Evolutionary conservation across 53 echinoderm and acorn worm genomes (phyloP).

Genomic region (Zoroaster sp.): DNA sequence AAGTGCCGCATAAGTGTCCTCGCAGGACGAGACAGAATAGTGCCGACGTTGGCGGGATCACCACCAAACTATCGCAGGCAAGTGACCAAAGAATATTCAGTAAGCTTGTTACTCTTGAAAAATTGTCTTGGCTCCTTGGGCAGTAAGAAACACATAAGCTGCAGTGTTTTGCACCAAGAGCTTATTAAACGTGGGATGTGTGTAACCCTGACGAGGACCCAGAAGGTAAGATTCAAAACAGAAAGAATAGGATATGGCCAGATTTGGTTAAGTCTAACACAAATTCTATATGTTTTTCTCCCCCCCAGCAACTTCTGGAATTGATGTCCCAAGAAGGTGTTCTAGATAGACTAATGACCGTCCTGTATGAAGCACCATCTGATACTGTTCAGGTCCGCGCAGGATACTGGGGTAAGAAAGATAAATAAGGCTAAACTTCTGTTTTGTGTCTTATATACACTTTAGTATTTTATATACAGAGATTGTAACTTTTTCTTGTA

Average conservation of each 20-base stretch:
- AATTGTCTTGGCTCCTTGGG: not conserved
- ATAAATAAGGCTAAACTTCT: no score
- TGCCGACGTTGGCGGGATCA: conserved; percentile 21
- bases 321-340: conserved; percentile 69
- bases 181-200: no score
- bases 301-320: conserved; percentile 60
- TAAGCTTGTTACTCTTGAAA: not conserved
- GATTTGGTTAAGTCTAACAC: not conserved
- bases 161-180: not conserved
- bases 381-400: conserved; percentile 67
- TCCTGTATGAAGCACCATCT: conserved; percentile 72
- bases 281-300: not conserved
- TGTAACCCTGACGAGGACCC: not conserved
- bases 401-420: conserved; percentile 71
- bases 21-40: conserved; percentile 43
- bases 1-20: conserved; percentile 52
- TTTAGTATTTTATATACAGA: no score
- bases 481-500: no score
- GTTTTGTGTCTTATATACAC: no score
- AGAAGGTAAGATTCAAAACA: no score
- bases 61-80: conserved; percentile 59
- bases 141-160: no score
- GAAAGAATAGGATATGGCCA: no score
- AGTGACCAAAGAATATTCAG: not conserved
- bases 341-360: conserved; percentile 76